phyloP scores from a whole-genome alignment of 2,888 invertebrate species.

The Machimus atricapillus region DNA sequence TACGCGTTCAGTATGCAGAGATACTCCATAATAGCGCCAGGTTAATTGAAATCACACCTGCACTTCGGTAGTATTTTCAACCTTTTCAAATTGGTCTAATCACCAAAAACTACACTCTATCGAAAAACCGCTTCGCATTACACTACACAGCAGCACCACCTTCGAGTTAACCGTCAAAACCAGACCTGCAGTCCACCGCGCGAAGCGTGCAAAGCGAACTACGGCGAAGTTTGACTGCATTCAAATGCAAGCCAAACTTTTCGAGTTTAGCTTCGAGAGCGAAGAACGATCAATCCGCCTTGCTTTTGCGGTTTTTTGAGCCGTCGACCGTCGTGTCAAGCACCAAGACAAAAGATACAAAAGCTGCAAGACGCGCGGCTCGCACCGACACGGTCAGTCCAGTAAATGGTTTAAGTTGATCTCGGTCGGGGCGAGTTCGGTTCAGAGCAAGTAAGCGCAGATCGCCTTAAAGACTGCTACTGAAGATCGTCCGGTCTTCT shows the following conservation, averaged over 20 bases:
- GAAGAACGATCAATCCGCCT: not conserved
- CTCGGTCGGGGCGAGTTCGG: not conserved
- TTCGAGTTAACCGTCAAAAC: not conserved
- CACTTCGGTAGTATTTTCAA: not conserved
- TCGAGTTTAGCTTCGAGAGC: not conserved
- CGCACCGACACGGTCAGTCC: not conserved
- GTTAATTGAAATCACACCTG: not conserved
- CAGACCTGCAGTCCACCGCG: not conserved
- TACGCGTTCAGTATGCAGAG: constrained; percentile 58
- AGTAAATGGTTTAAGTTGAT: not conserved
- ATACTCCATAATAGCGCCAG: constrained; percentile 55
- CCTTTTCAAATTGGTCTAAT: not conserved
- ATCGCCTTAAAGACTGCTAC: constrained; percentile 16
- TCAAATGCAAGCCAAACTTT: constrained; percentile 20
- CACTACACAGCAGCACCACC: not conserved
- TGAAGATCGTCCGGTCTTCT: constrained; percentile 22
- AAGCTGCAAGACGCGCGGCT: not conserved
- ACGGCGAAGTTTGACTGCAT: not conserved
- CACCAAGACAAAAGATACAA: not conserved
- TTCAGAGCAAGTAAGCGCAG: constrained; percentile 2
- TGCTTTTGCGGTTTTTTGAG: not conserved
- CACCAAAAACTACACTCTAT: not conserved
- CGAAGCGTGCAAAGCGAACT: not conserved
- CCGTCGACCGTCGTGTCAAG: not conserved
- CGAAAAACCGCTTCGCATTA: not conserved